Base-by-base conservation (phyloP, 2,888 invertebrate genomes). In the Ectemnius continuus region DNA sequence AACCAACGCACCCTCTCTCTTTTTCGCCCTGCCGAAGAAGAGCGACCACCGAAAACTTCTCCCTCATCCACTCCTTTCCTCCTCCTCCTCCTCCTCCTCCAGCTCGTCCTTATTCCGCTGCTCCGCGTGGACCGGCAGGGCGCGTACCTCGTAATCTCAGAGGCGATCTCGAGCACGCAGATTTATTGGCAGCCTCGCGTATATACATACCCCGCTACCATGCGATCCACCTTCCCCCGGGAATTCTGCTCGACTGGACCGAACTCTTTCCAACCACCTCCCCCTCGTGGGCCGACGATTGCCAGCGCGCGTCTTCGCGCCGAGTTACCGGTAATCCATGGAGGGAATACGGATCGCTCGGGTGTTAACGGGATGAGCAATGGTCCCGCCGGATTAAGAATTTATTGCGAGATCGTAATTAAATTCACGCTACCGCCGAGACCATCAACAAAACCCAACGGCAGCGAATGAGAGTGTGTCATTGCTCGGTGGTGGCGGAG, bases 161-260 rank as follows among this genome's bases (percentile, higher is more conserved):
- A 78, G 73, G 67, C 77, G 80, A 84, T 84, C 85, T 83, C 75
- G 74, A 75, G 75, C 81, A 75, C 76, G 82, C 79, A 82, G 83
- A 85, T 84, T 85, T 84, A 83, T 84, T 80, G 80, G 76, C 84
- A 66, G 56, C 26, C 14, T 16, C 20, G 47, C 56, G 60, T 68
- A 60, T 36, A 36, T 36, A 36, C 36, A 36, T 36, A 36, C 36
- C 36, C 11, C 36, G 52, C 52, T 52, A 36, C 45, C 61, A 61
- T 28, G 61, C 13, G 52, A 52, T 36, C 36, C 36, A 36, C 36
- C 36, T 36, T 36, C 36, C 36, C 36, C 36, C 36, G 8, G 36
- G 36, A 36, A 36, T 36, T 36, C 36, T 36, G 36, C 36, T 36
- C 36, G 6, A 36, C 36, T 36, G 36, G 36, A 36, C 36, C 36